These are phyloP conservation scores for Drosophila saltans DNA, from an alignment of 1,140 invertebrate genomes.

Conservation along the genomic window DNA sequence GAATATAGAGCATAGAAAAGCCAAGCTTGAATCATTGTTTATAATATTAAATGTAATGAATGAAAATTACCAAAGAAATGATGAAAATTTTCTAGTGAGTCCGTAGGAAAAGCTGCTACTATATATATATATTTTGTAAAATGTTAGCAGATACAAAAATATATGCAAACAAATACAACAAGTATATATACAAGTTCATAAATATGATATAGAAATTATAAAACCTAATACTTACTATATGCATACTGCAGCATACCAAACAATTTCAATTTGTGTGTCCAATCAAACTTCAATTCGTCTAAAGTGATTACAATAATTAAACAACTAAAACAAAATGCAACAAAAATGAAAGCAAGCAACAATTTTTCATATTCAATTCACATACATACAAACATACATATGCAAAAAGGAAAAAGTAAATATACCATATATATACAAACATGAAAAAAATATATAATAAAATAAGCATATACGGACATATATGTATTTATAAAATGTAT, in stretches of 20 bases:
- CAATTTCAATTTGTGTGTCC: constrained; percentile 66
- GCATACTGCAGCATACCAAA: constrained; percentile 13
- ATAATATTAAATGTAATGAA: constrained; percentile 47
- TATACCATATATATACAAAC: constrained; percentile 29
- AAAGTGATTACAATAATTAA: constrained; percentile 69
- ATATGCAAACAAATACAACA: constrained; percentile 21
- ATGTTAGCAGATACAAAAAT: constrained; percentile 41
- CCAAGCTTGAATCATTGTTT: constrained; percentile 44
- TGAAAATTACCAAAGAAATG: constrained; percentile 29
- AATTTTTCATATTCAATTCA: constrained; percentile 27
- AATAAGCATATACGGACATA: constrained; percentile 24
- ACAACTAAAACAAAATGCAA: constrained; percentile 25
- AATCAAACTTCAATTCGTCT: constrained; percentile 79
- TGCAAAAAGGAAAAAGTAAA: not conserved
- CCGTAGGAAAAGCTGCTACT: constrained; percentile 28
- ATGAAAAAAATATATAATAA: not conserved
- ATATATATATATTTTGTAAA: constrained; percentile 57
- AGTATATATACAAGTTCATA: constrained; percentile 20
- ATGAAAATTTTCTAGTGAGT: constrained; percentile 16
- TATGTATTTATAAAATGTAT: not conserved
- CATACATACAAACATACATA: not conserved
- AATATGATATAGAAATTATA: constrained; percentile 2
- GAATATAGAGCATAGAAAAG: constrained; percentile 22
- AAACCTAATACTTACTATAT: not conserved
- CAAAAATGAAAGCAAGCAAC: constrained; percentile 23